Base-by-base conservation (phyloP, 2,888 invertebrate genomes). In the Pomacea canaliculata region DNA sequence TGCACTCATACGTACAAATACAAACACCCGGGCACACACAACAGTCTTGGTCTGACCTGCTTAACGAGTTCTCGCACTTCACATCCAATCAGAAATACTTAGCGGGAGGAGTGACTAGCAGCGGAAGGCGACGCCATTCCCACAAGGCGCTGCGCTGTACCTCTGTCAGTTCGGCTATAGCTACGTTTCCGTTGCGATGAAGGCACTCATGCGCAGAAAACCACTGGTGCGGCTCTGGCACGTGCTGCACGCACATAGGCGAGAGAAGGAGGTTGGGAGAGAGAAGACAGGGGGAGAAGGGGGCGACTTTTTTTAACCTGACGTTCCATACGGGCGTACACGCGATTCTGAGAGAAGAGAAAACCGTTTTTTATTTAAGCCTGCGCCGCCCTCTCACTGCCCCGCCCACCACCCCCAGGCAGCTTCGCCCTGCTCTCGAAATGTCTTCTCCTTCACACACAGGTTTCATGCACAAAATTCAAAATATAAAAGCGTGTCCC, bases 151-250 rank as follows among this genome's bases (percentile, higher is more conserved):
- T 51, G 73, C 67, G 67, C 73, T 27, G 62, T 48, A 12, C 51
- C 72, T 16, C 65, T 51, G 72, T 65, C 46, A 65, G 49, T 63
- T 56, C n/a, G 18, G 46, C 23, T 37, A 7, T 46, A 59, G 37
- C 66, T 66, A 59, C 73, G 66, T 66, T 67, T 73, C 73, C 73
- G 73, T 67, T 56, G 51, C 51, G 51, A 56, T 51, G 73, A 49
- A 37, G 73, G 73, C 67, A 73, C 19, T 59, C 49, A 65, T 51
- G 73, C 73, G 73, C 66, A 67, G 56, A 67, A 66, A 73, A 19
- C 67, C 65, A 73, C 67, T 56, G 67, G 73, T 59, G n/a, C 67
- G 67, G 19, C 59, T 27, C 13, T 46, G 56, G 73, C 73, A 73
- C 73, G 73, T 67, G 73, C 19, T 49, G 19, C 73, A 73, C 73